Percentiles rank a stretch among this genome's conserved stretches.
These are phyloP conservation scores for Silurus aristotelis DNA, from an alignment of 2,797 vertebrate genomes.

Conservation along the genomic window DNA sequence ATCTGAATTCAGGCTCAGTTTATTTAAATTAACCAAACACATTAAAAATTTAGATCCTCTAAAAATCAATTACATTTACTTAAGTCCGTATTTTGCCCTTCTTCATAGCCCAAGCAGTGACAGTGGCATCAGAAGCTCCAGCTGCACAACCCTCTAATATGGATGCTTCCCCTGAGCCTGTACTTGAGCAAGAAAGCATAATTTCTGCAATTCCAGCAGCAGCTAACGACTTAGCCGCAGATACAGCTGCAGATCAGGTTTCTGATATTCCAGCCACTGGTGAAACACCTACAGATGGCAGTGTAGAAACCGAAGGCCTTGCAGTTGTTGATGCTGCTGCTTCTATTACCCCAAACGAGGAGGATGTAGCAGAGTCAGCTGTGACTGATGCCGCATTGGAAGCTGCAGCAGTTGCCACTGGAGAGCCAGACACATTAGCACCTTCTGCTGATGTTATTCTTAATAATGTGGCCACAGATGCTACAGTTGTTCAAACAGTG, in stretches of 20 bases:
- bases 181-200: not conserved
- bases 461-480: slow-evolving; percentile 11
- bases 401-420: slow-evolving; percentile 48
- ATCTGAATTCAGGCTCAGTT: not conserved
- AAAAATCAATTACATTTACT: not conserved
- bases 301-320: slow-evolving; percentile 40
- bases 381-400: slow-evolving; percentile 26
- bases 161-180: slow-evolving; percentile 52
- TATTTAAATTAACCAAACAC: not conserved
- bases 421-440: not conserved
- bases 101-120: not conserved
- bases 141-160: slow-evolving; percentile 56
- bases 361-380: slow-evolving; percentile 48
- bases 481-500: slow-evolving; percentile 16
- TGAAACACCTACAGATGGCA: slow-evolving; percentile 19
- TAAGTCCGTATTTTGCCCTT: not conserved
- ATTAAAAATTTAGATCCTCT: not conserved
- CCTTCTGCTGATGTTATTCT: slow-evolving; percentile 54
- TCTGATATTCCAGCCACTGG: slow-evolving; percentile 32
- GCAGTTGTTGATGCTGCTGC: slow-evolving; percentile 34
- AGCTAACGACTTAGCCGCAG: slow-evolving; percentile 50
- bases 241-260: slow-evolving; percentile 51
- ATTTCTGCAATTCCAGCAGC: slow-evolving; percentile 45
- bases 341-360: slow-evolving; percentile 60
- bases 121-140: not conserved